Base-by-base conservation (phyloP, 2,113 vertebrate species). In the Accipiter cooperii region DNA sequence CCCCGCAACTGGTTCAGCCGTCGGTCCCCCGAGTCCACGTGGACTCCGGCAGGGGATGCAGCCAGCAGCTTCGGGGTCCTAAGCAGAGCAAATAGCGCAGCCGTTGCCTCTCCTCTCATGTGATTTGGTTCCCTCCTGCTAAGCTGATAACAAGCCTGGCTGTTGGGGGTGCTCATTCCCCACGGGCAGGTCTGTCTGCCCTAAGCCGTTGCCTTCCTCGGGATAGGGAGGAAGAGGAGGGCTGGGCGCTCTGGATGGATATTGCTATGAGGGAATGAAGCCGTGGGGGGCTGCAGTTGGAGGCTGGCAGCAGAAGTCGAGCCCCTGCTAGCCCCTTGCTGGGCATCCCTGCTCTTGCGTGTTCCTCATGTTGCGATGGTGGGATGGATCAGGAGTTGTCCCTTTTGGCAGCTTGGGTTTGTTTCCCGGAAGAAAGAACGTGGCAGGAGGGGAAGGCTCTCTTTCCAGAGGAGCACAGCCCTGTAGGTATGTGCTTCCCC, bases 341-440 rank as follows among this genome's bases (percentile, higher is more conserved):
- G 40, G 33, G 10, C 4, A 1, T n/a, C 12, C 11, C 40, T 58
- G 26, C 24, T 31, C n/a, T 38, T 13, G 12, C 2, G 2, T 36
- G 46, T 61, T 69, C 22, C 42, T n/a, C 8, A 0, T 12, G 75
- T 49, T 44, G 49, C 0, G 0, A 2, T 28, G 52, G 60, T 42
- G 47, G 63, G 57, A 57, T 28, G 42, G 68, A 36, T 33, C 52
- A 3, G 3, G n/a, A 75, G 42, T 33, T 28, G 3, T 61, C 55
- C 22, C 3, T 0, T 61, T 49, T 4, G 6, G 16, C 54, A 63
- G 51, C 38, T 36, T 44, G 21, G 5, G 11, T 52, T 68, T 81
- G 29, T 77, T 81, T 79, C 24, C 42, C 51, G 63, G 57, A 25
- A 24, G 31, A 87, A 58, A 44, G 47, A 64, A 40, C 1, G 6